Evolutionary conservation across 2,888 invertebrate genomes (phyloP).

Genomic region (Drosophila meridiana): DNA sequence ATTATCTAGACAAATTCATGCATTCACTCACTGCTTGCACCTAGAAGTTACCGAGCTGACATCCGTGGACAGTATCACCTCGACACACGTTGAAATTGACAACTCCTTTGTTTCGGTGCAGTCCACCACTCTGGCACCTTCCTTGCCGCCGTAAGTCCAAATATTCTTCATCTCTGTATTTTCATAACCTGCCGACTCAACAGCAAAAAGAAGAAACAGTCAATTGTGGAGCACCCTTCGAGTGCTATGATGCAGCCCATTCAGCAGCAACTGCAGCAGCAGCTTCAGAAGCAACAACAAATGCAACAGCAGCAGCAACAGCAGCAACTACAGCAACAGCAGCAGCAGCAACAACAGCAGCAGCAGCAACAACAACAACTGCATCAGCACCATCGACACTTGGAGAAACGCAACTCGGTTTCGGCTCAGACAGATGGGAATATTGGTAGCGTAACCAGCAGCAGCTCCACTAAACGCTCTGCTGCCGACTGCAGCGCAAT

Average conservation of each 20-base stretch:
- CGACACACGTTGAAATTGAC: conserved; percentile 87
- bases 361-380: conserved; percentile 66
- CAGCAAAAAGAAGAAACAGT: conserved; percentile 77
- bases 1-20: conserved; percentile 41
- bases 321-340: conserved; percentile 56
- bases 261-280: conserved; percentile 63
- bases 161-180: accelerated
- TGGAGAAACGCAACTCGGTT: conserved; percentile 84
- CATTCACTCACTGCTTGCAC: conserved; percentile 42
- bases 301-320: conserved; percentile 61
- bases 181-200: neutral
- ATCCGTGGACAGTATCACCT: conserved; percentile 90
- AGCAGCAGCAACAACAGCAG: conserved; percentile 58
- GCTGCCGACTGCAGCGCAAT: conserved; percentile 75
- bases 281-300: conserved; percentile 64
- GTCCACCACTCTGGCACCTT: conserved; percentile 81
- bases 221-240: conserved; percentile 63
- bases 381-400: conserved; percentile 77
- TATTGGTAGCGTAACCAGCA: conserved; percentile 74
- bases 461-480: conserved; percentile 65
- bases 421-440: conserved; percentile 84
- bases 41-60: conserved; percentile 90
- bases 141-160: conserved; percentile 78
- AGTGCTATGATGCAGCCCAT: conserved; percentile 66
- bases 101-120: conserved; percentile 82